A percentile compares a stretch with the other conserved stretches of the same genome.
Conservation (phyloP, 1,140 invertebrate species). For the Cydia pomonella region DNA sequence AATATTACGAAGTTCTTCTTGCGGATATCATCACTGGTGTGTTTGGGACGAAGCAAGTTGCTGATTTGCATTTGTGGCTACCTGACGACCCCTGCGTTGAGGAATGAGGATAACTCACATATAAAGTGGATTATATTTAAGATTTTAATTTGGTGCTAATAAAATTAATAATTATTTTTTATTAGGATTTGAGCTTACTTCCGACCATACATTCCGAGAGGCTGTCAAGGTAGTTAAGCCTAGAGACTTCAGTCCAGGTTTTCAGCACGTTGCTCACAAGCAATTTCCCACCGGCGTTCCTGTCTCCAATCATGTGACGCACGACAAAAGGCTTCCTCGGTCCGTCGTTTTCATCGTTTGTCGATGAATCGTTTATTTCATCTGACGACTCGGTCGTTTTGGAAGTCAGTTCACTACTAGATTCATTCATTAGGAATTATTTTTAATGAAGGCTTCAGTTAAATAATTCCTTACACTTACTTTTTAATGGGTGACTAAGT, state of each 20-base stretch:
- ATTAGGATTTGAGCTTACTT: slow-evolving; percentile 45
- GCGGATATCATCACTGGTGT: no score
- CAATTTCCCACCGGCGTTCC: slow-evolving; percentile 31
- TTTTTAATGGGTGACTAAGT: neutral
- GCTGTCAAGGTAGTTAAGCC: slow-evolving; percentile 53
- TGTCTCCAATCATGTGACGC: neutral
- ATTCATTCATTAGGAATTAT: neutral
- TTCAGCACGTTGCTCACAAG: slow-evolving; percentile 48
- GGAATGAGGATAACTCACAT: no score
- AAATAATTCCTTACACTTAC: neutral
- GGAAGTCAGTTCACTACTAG: neutral
- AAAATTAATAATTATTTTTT: neutral
- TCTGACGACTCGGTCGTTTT: neutral
- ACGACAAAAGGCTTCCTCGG: neutral
- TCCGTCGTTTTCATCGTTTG: neutral
- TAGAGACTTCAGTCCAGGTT: slow-evolving; percentile 57
- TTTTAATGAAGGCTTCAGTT: neutral
- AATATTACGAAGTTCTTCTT: no score
- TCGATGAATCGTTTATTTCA: neutral
- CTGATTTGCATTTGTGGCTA: no score
- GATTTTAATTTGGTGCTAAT: no score
- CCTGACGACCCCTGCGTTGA: no score
- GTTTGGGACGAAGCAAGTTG: no score
- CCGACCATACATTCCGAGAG: slow-evolving; percentile 18
- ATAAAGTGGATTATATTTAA: no score